These are phyloP conservation scores for Genyomyrus donnyi DNA, from an alignment of 2,113 vertebrate genomes.

Conservation along the genomic window DNA sequence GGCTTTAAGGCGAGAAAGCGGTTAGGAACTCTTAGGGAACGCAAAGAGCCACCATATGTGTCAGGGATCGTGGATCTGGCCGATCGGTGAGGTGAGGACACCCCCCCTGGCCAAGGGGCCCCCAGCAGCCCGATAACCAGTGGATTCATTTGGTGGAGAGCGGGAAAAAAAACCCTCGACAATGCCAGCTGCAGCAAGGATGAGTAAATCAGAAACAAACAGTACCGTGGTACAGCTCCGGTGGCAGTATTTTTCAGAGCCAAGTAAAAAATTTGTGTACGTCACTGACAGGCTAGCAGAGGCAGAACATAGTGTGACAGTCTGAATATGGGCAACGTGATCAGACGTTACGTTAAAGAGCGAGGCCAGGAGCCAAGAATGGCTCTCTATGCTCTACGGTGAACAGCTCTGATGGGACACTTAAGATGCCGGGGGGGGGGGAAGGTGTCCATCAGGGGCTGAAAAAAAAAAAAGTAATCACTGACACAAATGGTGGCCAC, in stretches of 20 bases:
- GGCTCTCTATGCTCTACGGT: neutral
- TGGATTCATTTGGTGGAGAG: neutral
- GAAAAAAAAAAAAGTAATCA: neutral
- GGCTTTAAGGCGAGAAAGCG: slow-evolving; percentile 21
- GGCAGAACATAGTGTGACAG: neutral
- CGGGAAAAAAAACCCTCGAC: neutral
- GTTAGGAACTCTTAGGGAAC: neutral
- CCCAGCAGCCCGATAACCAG: neutral
- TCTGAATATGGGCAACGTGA: neutral
- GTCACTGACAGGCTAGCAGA: neutral
- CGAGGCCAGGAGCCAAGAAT: neutral
- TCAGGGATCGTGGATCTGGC: neutral
- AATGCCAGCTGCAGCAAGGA: neutral
- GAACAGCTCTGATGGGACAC: neutral
- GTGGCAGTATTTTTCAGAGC: neutral
- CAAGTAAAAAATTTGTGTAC: neutral
- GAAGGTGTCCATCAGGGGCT: neutral
- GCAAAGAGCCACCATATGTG: slow-evolving; percentile 18
- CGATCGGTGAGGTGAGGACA: neutral
- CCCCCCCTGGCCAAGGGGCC: neutral
- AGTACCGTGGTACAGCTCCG: neutral
- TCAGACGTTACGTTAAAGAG: neutral
- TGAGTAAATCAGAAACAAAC: neutral
- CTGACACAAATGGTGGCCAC: slow-evolving; percentile 16
- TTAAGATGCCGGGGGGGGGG: neutral